phyloP scores from a whole-genome alignment of 2,888 invertebrate species.

The Aplocera efformata region DNA sequence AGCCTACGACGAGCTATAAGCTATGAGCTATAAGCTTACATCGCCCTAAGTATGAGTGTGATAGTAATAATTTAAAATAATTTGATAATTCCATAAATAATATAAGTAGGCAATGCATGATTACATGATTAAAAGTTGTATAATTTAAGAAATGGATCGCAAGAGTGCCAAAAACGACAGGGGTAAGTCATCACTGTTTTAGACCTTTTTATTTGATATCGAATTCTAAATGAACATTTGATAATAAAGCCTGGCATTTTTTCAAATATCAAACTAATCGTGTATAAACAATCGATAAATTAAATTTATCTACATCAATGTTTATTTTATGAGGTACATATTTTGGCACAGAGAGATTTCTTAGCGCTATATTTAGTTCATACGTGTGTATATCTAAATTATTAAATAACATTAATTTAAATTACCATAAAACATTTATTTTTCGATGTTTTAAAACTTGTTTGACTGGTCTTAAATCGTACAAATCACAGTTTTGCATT shows the following conservation, averaged over 20 bases:
- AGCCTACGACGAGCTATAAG: too few species aligned
- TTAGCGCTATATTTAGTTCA: slow-evolving; percentile 70
- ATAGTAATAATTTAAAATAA: too few species aligned
- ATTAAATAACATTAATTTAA: slow-evolving; percentile 60
- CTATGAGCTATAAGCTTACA: too few species aligned
- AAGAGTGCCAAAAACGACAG: too few species aligned
- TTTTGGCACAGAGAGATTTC: slow-evolving; percentile 89
- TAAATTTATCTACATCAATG: slow-evolving; percentile 72
- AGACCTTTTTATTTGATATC: too few species aligned
- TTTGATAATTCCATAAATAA: too few species aligned
- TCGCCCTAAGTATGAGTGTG: too few species aligned
- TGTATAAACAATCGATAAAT: slow-evolving; percentile 62
- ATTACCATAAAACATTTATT: slow-evolving; percentile 70
- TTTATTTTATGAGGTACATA: slow-evolving; percentile 87
- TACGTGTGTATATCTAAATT: slow-evolving; percentile 66
- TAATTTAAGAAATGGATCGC: too few species aligned
- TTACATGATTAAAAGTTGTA: too few species aligned
- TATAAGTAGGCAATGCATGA: too few species aligned
- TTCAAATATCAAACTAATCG: slow-evolving; percentile 53
- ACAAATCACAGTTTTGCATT: slow-evolving; percentile 80
- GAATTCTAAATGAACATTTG: background rate
- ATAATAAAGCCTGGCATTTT: slow-evolving; percentile 26
- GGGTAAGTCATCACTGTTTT: too few species aligned
- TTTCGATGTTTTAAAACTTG: slow-evolving; percentile 80
- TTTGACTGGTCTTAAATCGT: slow-evolving; percentile 78